Evolutionary conservation across 2,113 vertebrate species (phyloP).

Genomic region (Pycnonotus jocosus): DNA sequence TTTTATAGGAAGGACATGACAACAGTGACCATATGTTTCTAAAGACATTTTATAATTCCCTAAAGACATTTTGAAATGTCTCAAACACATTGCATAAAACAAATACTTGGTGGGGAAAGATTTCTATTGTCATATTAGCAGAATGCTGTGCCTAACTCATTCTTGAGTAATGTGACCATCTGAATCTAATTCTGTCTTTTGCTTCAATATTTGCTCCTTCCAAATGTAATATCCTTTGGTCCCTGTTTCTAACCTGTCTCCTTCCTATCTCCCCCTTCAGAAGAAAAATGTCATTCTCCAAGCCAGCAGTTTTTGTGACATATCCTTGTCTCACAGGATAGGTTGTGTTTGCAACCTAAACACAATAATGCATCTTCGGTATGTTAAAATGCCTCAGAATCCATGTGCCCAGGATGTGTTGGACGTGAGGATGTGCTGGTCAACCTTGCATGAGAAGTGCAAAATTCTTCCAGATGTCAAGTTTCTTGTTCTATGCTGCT

Average conservation of each 20-base stretch:
- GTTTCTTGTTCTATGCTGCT: not conserved
- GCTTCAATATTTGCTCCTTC: not conserved
- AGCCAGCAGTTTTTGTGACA: not conserved
- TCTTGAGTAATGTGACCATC: not conserved
- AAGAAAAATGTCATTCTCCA: not conserved
- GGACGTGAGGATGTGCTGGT: not conserved
- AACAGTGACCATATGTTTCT: not conserved
- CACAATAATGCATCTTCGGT: not conserved
- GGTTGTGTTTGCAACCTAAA: not conserved
- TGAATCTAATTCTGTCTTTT: conserved; percentile 6
- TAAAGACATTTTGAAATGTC: not conserved
- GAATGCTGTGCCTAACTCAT: not conserved
- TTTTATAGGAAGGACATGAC: not conserved
- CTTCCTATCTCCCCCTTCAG: not conserved
- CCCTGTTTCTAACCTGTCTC: not conserved
- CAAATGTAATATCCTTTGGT: not conserved
- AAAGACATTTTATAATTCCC: not conserved
- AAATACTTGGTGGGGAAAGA: not conserved
- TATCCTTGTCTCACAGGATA: not conserved
- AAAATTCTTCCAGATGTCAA: not conserved
- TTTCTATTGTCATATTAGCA: conserved; percentile 4
- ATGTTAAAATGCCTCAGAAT: not conserved
- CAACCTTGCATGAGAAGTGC: not conserved
- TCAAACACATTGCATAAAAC: not conserved
- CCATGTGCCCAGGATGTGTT: not conserved